Base-by-base conservation (phyloP, 2,888 invertebrate species). In the Andricus curvator region DNA sequence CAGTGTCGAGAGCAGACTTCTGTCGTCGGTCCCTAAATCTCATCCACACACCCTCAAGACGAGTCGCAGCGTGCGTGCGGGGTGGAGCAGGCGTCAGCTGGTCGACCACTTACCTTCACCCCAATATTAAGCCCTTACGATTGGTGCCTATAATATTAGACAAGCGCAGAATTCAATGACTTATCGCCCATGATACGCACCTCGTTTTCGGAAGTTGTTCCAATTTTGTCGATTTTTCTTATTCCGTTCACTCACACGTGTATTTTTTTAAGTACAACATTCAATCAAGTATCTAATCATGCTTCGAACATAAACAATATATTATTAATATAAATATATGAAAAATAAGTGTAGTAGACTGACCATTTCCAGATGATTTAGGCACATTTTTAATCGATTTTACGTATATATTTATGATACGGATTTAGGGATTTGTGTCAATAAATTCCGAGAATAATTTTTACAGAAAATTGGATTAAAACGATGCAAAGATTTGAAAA, bases 31-130 rank as follows among this genome's bases (percentile, higher is more conserved):
- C 92, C 92, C 92, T 92, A 92, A 92, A 92, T 92, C 92, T 92
- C 91, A 90, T 90, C 91, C 91, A 88, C 92, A 91, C 92, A 91
- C 92, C 90, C 92, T 92, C 92, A 92, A 92, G 92, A 92, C 91
- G 90, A 92, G 91, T 86, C 89, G 84, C 91, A 90, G 89, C 90
- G 90, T 92, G 92, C 91, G 92, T 92, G 92, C 90, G 85, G 89
- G 88, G 90, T 87, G 88, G 85, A 88, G 88, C 84, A 84, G 93
- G 94, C 94, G 94, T 94, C 94, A 94, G 93, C 94, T 94, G 94
- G 93, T 91, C 90, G 92, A 91, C 93, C 94, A 94, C 94, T 94
- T 94, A 92, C 91, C 92, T 92, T 92, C 92, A 91, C 92, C 92
- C 92, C 90, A 90, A 92, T 92, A 92, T 92, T 92, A 92, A 92